These are phyloP conservation scores for Cebidichthys violaceus DNA, from an alignment of 2,113 vertebrate genomes.

Conservation along the genomic window DNA sequence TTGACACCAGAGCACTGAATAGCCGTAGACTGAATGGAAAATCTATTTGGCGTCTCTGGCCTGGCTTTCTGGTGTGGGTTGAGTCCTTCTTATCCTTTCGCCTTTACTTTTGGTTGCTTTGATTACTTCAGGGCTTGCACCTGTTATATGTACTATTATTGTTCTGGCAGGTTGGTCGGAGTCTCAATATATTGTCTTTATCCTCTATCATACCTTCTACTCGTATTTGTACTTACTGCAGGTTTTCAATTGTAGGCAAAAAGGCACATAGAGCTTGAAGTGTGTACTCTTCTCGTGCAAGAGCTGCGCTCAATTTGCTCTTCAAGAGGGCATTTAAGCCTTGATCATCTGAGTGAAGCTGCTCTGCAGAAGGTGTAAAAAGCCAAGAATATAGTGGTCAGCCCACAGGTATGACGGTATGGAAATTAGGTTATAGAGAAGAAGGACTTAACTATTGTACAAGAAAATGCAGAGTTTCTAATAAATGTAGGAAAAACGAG, in stretches of 20 bases:
- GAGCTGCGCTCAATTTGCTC: slow-evolving; percentile 39
- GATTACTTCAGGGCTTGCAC: not conserved
- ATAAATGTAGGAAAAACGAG: slow-evolving; percentile 24
- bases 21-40: not conserved
- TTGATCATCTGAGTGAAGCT: slow-evolving; percentile 26
- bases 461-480: slow-evolving; percentile 18
- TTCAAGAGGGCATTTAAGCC: slow-evolving; percentile 39
- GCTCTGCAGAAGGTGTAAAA: slow-evolving; percentile 11
- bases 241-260: slow-evolving; percentile 2
- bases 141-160: not conserved
- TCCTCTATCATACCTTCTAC: not conserved
- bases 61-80: not conserved
- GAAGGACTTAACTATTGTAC: slow-evolving; percentile 11
- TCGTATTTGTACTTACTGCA: not conserved
- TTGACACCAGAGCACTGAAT: not conserved
- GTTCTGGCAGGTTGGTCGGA: not conserved
- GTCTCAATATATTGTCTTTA: not conserved
- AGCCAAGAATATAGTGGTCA: slow-evolving; percentile 22
- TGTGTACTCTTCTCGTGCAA: slow-evolving; percentile 3
- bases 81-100: not conserved
- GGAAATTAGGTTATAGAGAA: slow-evolving; percentile 50
- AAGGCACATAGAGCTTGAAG: slow-evolving; percentile 5
- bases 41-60: not conserved
- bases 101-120: not conserved
- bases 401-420: slow-evolving; percentile 31